Percentiles rank a stretch among this genome's conserved stretches.
Evolutionary conservation across 2,113 vertebrate genomes (phyloP).

Genomic region (Thinocorus orbignyianus): DNA sequence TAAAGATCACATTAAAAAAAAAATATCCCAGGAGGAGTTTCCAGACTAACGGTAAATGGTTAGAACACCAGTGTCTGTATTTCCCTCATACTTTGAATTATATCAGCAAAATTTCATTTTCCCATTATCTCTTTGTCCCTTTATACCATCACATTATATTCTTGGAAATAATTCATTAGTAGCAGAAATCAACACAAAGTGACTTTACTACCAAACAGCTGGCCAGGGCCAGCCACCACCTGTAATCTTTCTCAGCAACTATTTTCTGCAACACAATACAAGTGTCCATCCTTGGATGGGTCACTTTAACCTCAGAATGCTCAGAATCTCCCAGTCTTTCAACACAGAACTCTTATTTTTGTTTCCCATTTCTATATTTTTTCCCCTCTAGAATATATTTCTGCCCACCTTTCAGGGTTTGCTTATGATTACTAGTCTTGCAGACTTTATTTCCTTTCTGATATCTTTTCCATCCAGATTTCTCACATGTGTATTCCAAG

Average conservation of each 20-base stretch:
- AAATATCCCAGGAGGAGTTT: not conserved
- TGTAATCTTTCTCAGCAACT: not conserved
- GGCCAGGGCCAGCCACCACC: not conserved
- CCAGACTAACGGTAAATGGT: not conserved
- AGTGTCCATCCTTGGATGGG: not conserved
- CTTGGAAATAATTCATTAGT: not conserved
- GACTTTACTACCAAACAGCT: not conserved
- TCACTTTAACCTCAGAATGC: not conserved
- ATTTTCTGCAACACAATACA: not conserved
- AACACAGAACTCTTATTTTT: not conserved
- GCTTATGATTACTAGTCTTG: not conserved
- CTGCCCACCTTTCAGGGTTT: not conserved
- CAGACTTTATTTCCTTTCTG: not conserved
- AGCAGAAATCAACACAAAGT: not conserved
- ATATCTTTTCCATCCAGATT: not conserved
- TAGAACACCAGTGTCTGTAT: not conserved
- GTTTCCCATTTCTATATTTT: not conserved
- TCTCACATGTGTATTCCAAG: not conserved
- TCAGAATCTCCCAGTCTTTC: not conserved
- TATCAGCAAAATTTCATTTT: not conserved
- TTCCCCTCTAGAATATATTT: not conserved
- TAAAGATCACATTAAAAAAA: not conserved
- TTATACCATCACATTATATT: not conserved
- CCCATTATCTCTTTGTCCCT: not conserved
- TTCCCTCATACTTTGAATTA: not conserved